Evolutionary conservation across 1,140 invertebrate species (phyloP), one percentile per base, ranked within the genome.

Genomic region (Paraescarpia echinospica): DNA sequence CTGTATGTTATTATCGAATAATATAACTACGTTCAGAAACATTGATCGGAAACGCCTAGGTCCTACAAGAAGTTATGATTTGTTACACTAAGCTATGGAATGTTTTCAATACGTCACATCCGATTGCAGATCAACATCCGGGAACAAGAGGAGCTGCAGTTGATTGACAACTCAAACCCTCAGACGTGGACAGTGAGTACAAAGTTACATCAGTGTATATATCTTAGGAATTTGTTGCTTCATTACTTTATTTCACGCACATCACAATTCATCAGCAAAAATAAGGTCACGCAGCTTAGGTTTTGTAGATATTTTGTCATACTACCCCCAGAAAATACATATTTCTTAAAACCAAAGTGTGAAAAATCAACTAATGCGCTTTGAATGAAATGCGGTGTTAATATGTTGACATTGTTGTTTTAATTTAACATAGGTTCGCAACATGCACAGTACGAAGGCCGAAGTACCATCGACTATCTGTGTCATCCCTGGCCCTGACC

Each of bases 91-190:
- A 41, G 41, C 12, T 41, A 41, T 41, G 4, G 12, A 41, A 41
- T 41, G 41, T 41, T 41, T 6, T 6, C 4, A 41, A 41, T 41
- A 77, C 35, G 1, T 90, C 14, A 90, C 90, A 27, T 41, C 90
- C 35, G 34, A 31, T 91, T 48, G 33, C 88, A 93, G 93, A 92
- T 92, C 35, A 91, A 91, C 34, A 88, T 93, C 33, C 31, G 92
- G 33, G 90, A 91, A 77, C 92, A 92, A 35, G 93, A 93, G 48
- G 93, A 93, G 34, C 34, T 93, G 41, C 48, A 34, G 34, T 48
- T 93, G 33, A 90, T 92, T 31, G 93, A 93, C 51, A 93, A 93
- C 90, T 91, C 91, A 77, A 92, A 91, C 33, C 59, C 33, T 33
- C 35, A 91, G 41, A 91, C n/a, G 12, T 93, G 93, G 93, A 41